Evolutionary conservation across 2,888 invertebrate species (phyloP).

Genomic region (Trichogramma evanescens): DNA sequence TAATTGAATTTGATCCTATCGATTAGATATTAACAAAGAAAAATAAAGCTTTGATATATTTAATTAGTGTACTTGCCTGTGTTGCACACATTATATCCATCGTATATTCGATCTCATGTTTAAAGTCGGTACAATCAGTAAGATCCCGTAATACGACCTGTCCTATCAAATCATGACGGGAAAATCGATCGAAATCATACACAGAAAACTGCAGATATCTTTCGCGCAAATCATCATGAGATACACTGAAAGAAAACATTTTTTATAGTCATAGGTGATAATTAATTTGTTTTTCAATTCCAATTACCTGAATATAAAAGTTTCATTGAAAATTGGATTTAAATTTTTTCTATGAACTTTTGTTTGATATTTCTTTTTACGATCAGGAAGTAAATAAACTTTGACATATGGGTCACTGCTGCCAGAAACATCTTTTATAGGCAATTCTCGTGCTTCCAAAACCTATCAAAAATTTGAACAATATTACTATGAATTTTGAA

Average conservation of each 20-base stretch:
- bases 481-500: background rate
- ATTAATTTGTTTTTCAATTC: background rate
- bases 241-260: conserved; percentile 53
- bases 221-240: conserved; percentile 67
- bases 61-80: conserved; percentile 52
- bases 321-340: conserved; percentile 77
- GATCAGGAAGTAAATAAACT: conserved; percentile 74
- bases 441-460: conserved; percentile 69
- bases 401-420: conserved; percentile 86
- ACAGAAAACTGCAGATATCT: conserved; percentile 78
- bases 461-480: conserved; percentile 48
- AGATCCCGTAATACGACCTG: conserved; percentile 75
- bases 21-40: no score
- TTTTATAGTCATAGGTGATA: background rate
- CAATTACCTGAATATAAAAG: conserved; percentile 69
- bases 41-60: background rate
- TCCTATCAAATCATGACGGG: conserved; percentile 79
- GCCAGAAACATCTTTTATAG: conserved; percentile 74
- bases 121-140: conserved; percentile 68
- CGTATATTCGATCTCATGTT: conserved; percentile 75
- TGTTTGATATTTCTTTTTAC: conserved; percentile 80
- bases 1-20: background rate
- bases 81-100: conserved; percentile 77
- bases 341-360: conserved; percentile 75
- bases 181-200: conserved; percentile 84